These are phyloP conservation scores for Macaria liturata DNA, from an alignment of 2,888 invertebrate genomes.

Conservation along the genomic window DNA sequence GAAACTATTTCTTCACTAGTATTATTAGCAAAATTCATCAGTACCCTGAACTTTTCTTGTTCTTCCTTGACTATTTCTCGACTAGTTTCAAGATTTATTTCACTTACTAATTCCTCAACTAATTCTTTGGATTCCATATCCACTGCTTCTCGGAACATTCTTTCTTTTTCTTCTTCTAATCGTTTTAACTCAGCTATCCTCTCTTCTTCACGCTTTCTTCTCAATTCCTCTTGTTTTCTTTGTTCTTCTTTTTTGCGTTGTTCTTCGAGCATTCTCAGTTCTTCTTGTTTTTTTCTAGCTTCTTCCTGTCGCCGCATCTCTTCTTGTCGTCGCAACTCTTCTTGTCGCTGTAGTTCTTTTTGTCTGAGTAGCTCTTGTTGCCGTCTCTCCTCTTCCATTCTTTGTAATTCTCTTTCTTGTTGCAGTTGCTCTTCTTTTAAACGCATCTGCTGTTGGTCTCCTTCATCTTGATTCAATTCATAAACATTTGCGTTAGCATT, in stretches of 20 bases:
- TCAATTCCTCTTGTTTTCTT: conserved; percentile 56
- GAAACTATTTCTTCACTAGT: conserved; percentile 55
- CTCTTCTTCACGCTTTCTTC: conserved; percentile 63
- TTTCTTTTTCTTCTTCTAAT: conserved; percentile 61
- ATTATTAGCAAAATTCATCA: conserved; percentile 53
- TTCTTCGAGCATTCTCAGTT: conserved; percentile 45
- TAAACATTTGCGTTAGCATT: conserved; percentile 49
- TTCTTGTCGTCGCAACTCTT: conserved; percentile 38
- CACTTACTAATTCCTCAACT: conserved; percentile 57
- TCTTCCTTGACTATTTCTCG: conserved; percentile 57
- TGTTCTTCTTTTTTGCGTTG: conserved; percentile 58
- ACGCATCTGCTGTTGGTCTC: conserved; percentile 33
- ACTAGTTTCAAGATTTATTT: conserved; percentile 57
- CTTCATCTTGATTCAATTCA: conserved; percentile 59
- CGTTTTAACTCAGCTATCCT: conserved; percentile 58
- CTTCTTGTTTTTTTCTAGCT: conserved; percentile 24
- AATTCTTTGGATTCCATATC: conserved; percentile 63
- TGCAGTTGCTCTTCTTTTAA: conserved; percentile 48
- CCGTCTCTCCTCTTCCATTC: conserved; percentile 41
- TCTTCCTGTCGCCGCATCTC: conserved; percentile 39
- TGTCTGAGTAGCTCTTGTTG: conserved; percentile 39
- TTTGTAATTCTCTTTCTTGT: conserved; percentile 45
- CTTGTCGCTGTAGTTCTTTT: conserved; percentile 40
- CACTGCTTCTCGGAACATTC: conserved; percentile 59
- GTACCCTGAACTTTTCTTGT: conserved; percentile 49